Evolutionary conservation across 1,140 invertebrate species (phyloP), one percentile per base, ranked within the genome.

Genomic region (Calliopsis andreniformis): DNA sequence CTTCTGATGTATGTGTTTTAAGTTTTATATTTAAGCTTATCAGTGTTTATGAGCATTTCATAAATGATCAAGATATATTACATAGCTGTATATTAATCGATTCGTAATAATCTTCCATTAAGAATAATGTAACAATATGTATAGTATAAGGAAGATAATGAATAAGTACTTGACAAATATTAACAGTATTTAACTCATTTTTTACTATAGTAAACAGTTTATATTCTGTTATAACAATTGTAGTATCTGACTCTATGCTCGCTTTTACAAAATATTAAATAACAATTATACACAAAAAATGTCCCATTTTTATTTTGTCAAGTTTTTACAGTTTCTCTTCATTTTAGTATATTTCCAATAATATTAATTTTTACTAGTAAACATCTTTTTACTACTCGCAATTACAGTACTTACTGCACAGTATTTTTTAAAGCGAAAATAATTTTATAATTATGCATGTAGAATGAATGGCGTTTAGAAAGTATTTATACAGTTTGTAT

Each of bases 261-360:
- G 28, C 30, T 66, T 75, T 64, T 39, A 67, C 28, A 28, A 75
- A 35, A 39, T 1, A 8, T n/a, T 14, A 35, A 45, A 73, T 53
- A 73, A 4, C 3, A 32, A 30, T 39, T 4, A 28, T 12, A 10
- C 23, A n/a, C 20, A 25, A 35, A 42, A 39, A 20, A 32, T 10
- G 28, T 10, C 7, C 14, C 53, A 18, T 28, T n/a, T n/a, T 28
- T 55, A 32, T 28, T 43, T 16, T 39, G 43, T 10, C 3, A 43
- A 20, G 14, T 16, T 0, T 4, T 20, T 25, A 8, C 35, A 32
- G 10, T 32, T 56, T 56, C 14, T 30, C 30, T 30, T 28, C 5
- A 3, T 32, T 35, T n/a, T 20, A n/a, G n/a, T n/a, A n/a, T n/a
- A n/a, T n/a, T n/a, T n/a, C n/a, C n/a, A n/a, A n/a, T n/a, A n/a